Base-by-base conservation (phyloP, 2,888 invertebrate species). In the Leptinotarsa peninsularis region DNA sequence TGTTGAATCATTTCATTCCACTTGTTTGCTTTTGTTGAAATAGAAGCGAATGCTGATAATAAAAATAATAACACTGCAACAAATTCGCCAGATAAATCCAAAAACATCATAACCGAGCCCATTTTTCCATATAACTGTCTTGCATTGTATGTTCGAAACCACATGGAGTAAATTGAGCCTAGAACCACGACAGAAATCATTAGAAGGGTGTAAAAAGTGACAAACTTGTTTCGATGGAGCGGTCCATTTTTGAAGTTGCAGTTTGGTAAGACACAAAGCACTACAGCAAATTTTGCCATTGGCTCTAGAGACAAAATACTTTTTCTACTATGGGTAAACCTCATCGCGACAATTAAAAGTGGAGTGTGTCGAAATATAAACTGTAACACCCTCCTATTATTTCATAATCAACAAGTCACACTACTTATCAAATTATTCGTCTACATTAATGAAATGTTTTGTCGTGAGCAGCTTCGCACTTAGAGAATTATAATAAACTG, bases 231-330 rank as follows among this genome's bases (percentile, higher is more conserved):
- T 3, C 69, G 21, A 56, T 15, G 18, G 4, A n/a, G 15, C 17
- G 21, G 21, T 69, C 27, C 3, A 17, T 56, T 14, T 18, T 49
- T 56, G 21, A 69, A 58, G 15, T 56, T 23, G 43, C 49, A 69
- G n/a, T 58, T 69, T 7, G 69, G 58, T 69, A 49, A 14, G 21
- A 56, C 49, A 18, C 58, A 23, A 18, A 69, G 14, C 13, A 69
- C 4, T 14, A 18, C 58, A 21, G 58, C 23, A 4, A 69, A 43
- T 69, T 69, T 56, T 17, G 54, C 56, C 15, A 69, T 27, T 58
- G 69, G 69, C 15, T 58, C 58, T 21, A 69, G 18, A 56, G 18
- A 69, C 13, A 69, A 58, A 10, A 69, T 69, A 58, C 18, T 18
- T 18, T 49, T 56, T 56, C 69, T 56, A 21, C 49, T 54, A 49